Evolutionary conservation across 2,888 invertebrate species (phyloP).

Genomic region (Arge pagana): DNA sequence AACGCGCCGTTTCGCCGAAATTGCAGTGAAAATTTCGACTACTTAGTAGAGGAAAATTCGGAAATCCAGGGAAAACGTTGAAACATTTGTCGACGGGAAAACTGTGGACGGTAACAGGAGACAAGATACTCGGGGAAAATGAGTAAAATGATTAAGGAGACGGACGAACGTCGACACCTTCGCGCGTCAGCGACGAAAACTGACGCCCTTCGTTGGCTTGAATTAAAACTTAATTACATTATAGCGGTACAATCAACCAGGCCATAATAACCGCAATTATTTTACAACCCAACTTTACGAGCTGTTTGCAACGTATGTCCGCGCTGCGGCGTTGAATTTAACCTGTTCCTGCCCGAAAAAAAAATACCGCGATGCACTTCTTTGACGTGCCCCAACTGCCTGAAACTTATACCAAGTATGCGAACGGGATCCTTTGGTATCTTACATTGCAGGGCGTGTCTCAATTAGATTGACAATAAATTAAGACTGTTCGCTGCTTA

Average conservation of each 20-base stretch:
- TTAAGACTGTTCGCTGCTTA: slow-evolving; percentile 7
- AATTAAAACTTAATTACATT: slow-evolving; percentile 32
- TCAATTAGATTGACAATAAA: slow-evolving; percentile 15
- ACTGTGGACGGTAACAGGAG: no score
- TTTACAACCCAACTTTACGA: slow-evolving; percentile 24
- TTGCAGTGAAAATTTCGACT: no score
- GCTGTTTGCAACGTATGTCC: slow-evolving; percentile 15
- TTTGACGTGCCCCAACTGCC: slow-evolving; percentile 16
- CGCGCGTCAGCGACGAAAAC: slow-evolving; percentile 5
- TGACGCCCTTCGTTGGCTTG: slow-evolving; percentile 10
- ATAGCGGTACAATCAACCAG: slow-evolving; percentile 30
- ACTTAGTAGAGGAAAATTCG: no score
- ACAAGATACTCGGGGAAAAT: no score
- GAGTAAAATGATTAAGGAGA: slow-evolving; percentile 21
- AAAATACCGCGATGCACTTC: slow-evolving; percentile 1
- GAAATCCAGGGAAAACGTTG: no score
- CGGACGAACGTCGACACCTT: slow-evolving; percentile 20
- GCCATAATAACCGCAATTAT: slow-evolving; percentile 29
- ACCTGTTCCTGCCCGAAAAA: neutral
- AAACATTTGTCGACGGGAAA: no score
- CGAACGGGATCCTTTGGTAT: no score
- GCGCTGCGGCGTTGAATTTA: slow-evolving; percentile 6
- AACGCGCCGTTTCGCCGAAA: no score
- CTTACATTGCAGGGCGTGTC: slow-evolving; percentile 9
- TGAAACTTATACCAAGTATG: no score